phyloP scores from a whole-genome alignment of 2,113 vertebrate species.

The Oenanthe oenanthe region DNA sequence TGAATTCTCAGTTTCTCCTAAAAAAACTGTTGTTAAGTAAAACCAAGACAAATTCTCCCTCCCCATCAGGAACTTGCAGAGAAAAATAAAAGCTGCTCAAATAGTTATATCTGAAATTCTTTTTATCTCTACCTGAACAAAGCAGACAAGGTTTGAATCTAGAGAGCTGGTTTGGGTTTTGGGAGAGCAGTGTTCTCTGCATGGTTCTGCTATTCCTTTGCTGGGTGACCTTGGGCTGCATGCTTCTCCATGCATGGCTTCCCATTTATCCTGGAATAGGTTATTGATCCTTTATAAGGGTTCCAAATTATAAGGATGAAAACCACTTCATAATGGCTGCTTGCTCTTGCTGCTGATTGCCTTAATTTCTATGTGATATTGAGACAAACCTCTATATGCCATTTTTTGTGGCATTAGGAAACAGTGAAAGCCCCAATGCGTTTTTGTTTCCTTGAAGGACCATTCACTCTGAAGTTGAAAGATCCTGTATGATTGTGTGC shows the following conservation, averaged over 20 bases:
- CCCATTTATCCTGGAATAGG: neutral
- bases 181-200: neutral
- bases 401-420: neutral
- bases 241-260: neutral
- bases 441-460: neutral
- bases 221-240: neutral
- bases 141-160: neutral
- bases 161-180: neutral
- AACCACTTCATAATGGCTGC: neutral
- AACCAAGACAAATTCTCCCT: neutral
- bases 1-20: neutral
- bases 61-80: neutral
- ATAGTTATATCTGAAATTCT: neutral
- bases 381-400: neutral
- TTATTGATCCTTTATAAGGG: neutral
- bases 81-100: neutral
- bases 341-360: neutral
- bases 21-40: neutral
- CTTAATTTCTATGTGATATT: neutral
- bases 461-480: neutral
- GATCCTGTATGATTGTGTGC: neutral
- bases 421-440: neutral
- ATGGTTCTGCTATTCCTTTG: neutral
- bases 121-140: neutral
- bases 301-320: neutral